Base-by-base conservation (phyloP, 2,113 vertebrate species). In the Benitochromis conjunctus region DNA sequence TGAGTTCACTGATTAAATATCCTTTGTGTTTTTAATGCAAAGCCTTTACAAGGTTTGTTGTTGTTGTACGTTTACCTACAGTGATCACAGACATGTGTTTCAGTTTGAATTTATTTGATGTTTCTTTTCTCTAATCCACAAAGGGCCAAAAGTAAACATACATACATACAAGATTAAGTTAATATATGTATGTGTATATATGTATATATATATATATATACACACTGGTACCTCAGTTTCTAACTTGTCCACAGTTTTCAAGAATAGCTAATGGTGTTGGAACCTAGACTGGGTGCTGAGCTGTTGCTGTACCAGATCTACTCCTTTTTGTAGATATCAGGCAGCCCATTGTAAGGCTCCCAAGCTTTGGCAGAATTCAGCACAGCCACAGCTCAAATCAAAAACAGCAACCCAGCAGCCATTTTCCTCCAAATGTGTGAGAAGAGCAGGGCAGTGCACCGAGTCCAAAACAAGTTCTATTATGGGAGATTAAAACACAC, bases 151-250 rank as follows among this genome's bases (percentile, higher is more conserved):
- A 26, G 26, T 26, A 26, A 26, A 26, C 26, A 26, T 3, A 26
- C 26, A 26, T 3, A 26, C 26, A 26, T 3, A 26, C 26, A 26
- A n/a, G n/a, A n/a, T n/a, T n/a, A n/a, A n/a, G n/a, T n/a, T n/a
- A n/a, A n/a, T n/a, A n/a, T n/a, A n/a, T n/a, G n/a, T n/a, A n/a
- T n/a, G n/a, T n/a, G n/a, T n/a, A n/a, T n/a, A n/a, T n/a, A n/a
- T n/a, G n/a, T n/a, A n/a, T n/a, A n/a, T n/a, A n/a, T n/a, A n/a
- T n/a, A n/a, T n/a, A n/a, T n/a, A n/a, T n/a, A n/a, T n/a, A n/a
- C n/a, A n/a, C n/a, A n/a, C n/a, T n/a, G n/a, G n/a, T 26, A 96
- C 95, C 89, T 95, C 92, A 0, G 88, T 93, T 6, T 93, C 88
- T 2, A 88, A 92, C 77, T 90, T 88, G 0, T 84, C 29, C 71